These are phyloP conservation scores for Caenorhabditis sulstoni DNA, from an alignment of 2,888 invertebrate genomes.

Conservation along the genomic window DNA sequence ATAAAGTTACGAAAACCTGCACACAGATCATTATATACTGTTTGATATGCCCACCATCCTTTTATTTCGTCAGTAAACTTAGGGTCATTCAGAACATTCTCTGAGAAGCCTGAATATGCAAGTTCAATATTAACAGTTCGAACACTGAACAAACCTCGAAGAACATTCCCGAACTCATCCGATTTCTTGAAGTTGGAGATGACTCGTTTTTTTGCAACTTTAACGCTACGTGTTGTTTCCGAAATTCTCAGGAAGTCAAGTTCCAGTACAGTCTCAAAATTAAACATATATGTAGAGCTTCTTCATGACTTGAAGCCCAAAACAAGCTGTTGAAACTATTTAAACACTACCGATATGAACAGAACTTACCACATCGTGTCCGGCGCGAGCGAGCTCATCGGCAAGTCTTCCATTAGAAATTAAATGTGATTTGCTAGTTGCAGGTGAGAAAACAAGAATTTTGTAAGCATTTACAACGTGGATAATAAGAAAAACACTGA, in stretches of 20 bases:
- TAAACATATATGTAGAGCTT: too few species aligned
- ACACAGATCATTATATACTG: conserved; percentile 28
- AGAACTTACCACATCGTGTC: conserved; percentile 71
- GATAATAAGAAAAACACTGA: neutral
- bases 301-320: too few species aligned
- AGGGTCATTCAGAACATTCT: neutral
- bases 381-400: conserved; percentile 70
- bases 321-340: too few species aligned
- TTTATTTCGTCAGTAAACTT: neutral
- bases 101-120: conserved; percentile 19
- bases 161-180: conserved; percentile 5
- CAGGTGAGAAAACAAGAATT: conserved; percentile 67
- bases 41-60: conserved; percentile 31
- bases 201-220: conserved; percentile 47
- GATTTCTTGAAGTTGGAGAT: neutral
- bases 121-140: neutral
- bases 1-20: too few species aligned
- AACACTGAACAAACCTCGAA: neutral
- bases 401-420: conserved; percentile 71
- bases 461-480: conserved; percentile 32
- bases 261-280: conserved; percentile 57
- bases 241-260: conserved; percentile 59
- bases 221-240: conserved; percentile 54
- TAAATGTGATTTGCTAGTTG: conserved; percentile 67
- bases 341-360: neutral